phyloP scores from a whole-genome alignment of 2,797 vertebrate species.

The Acrossocheilus wenchowensis region DNA sequence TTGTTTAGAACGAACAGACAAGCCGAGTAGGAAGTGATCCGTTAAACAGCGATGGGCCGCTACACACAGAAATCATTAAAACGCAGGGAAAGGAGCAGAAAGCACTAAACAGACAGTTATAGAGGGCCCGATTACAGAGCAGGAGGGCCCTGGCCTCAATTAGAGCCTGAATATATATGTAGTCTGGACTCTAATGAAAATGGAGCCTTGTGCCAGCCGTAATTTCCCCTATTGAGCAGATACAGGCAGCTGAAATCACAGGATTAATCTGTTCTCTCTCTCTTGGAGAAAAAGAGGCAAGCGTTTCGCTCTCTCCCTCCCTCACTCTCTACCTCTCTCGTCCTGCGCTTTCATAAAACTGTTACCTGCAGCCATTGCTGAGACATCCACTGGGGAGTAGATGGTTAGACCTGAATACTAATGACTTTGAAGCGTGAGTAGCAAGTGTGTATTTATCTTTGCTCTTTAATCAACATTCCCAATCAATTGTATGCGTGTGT shows the following conservation, averaged over 20 bases:
- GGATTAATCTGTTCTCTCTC: constrained; percentile 77
- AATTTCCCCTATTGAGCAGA: constrained; percentile 49
- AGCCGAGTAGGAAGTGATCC: constrained; percentile 64
- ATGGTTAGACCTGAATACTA: constrained; percentile 48
- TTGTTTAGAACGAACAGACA: constrained; percentile 68
- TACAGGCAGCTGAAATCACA: constrained; percentile 68
- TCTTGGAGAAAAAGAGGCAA: constrained; percentile 64
- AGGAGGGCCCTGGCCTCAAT: constrained; percentile 78
- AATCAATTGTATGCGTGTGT: constrained; percentile 10
- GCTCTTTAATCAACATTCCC: constrained; percentile 41
- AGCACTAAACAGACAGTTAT: constrained; percentile 76
- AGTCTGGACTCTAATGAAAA: constrained; percentile 78
- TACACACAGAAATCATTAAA: constrained; percentile 55
- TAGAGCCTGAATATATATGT: constrained; percentile 77
- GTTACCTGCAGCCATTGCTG: constrained; percentile 50
- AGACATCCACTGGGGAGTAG: constrained; percentile 41
- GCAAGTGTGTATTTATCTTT: constrained; percentile 41
- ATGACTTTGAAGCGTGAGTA: constrained; percentile 13
- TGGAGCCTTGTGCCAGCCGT: constrained; percentile 73
- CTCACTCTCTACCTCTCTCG: constrained; percentile 25
- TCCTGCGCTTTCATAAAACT: constrained; percentile 43
- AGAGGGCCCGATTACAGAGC: constrained; percentile 79
- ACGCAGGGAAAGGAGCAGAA: constrained; percentile 36
- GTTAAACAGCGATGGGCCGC: constrained; percentile 59
- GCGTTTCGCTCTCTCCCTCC: constrained; percentile 59